phyloP scores from a whole-genome alignment of 64 coral and sea anemone genomes.

The Stylophora pistillata region DNA sequence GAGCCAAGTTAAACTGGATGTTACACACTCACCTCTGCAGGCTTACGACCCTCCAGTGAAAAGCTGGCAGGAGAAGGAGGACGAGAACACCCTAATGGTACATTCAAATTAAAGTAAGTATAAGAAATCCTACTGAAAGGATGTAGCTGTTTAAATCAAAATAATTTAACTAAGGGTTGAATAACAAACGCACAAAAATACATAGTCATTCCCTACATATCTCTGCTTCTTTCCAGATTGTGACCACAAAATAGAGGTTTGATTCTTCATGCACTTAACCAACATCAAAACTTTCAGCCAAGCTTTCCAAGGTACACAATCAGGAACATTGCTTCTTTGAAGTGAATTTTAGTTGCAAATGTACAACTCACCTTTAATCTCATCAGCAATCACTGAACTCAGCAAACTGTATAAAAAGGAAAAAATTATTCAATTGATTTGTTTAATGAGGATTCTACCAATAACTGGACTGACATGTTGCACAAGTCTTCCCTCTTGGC shows the following conservation, averaged over 20 bases:
- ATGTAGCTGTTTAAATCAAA: not conserved
- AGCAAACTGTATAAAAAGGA: not conserved
- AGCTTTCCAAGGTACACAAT: too few relatives aligned
- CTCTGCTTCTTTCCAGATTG: too few relatives aligned
- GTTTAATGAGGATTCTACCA: not conserved
- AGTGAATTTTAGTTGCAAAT: not conserved
- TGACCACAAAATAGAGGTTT: too few relatives aligned
- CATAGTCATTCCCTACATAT: not conserved
- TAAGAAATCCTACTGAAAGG: not conserved
- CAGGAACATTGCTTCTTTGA: too few relatives aligned
- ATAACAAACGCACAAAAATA: not conserved
- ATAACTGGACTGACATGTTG: not conserved
- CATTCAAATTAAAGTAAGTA: not conserved
- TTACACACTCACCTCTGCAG: conserved; percentile 63
- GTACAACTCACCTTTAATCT: not conserved
- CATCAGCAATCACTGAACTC: conserved; percentile 24
- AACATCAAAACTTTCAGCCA: too few relatives aligned
- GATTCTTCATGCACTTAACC: too few relatives aligned
- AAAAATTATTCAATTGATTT: not conserved
- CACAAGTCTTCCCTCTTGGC: too few relatives aligned
- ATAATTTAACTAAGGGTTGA: not conserved
- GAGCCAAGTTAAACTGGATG: not conserved
- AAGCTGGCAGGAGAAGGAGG: conserved; percentile 73
- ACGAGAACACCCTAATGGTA: conserved; percentile 13
- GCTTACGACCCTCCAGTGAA: conserved; percentile 72